These are phyloP conservation scores for Xanthorhoe designata DNA, from an alignment of 2,888 invertebrate species.

Conservation along the genomic window DNA sequence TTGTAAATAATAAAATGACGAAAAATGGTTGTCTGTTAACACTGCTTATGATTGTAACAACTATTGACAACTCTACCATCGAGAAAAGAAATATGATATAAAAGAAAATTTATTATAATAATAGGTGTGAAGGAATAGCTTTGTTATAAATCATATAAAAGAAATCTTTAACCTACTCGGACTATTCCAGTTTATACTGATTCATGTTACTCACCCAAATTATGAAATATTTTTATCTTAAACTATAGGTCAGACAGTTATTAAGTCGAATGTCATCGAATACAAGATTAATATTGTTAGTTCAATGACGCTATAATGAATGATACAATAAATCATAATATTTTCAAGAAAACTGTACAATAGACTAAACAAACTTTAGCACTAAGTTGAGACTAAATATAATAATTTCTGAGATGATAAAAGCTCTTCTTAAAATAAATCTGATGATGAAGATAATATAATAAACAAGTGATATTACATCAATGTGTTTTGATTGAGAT, in stretches of 20 bases:
- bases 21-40: no score
- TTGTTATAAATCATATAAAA: background rate
- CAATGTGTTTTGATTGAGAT: slow-evolving; percentile 29
- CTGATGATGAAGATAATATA: slow-evolving; percentile 3
- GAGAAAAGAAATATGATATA: no score
- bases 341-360: background rate
- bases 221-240: background rate
- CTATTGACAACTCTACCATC: no score
- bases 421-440: background rate
- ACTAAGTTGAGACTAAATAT: background rate
- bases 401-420: background rate
- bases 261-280: background rate
- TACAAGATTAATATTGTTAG: background rate
- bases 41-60: no score
- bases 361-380: background rate
- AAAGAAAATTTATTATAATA: no score
- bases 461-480: slow-evolving; percentile 1
- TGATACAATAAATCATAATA: background rate
- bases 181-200: background rate
- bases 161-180: background rate
- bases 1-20: no score
- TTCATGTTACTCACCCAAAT: background rate
- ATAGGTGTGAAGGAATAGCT: no score
- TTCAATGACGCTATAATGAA: background rate
- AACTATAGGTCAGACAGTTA: background rate